phyloP scores from a whole-genome alignment of 2,113 vertebrate species.

The Panthera leo region DNA sequence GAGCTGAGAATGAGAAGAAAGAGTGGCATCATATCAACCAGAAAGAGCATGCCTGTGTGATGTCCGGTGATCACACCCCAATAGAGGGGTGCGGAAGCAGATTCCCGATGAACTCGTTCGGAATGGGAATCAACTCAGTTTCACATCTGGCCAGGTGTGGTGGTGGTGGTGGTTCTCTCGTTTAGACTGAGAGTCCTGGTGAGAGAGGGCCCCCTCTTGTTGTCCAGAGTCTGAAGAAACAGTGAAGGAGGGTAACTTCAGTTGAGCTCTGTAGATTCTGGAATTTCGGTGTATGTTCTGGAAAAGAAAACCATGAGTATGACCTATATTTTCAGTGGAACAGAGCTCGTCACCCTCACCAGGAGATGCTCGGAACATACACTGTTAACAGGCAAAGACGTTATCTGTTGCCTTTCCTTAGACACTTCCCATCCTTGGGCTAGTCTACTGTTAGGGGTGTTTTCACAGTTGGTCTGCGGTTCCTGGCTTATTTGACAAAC shows the following conservation, averaged over 20 bases:
- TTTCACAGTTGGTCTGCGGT: neutral
- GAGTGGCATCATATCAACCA: neutral
- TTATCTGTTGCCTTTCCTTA: neutral
- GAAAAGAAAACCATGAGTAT: neutral
- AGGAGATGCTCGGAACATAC: neutral
- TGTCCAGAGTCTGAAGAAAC: neutral
- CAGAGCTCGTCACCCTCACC: neutral
- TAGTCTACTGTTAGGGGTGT: neutral
- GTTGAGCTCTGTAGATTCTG: neutral
- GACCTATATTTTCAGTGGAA: neutral
- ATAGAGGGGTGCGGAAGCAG: neutral
- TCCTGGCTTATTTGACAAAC: neutral
- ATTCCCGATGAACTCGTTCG: neutral
- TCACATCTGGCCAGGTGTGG: neutral
- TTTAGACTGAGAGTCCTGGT: neutral
- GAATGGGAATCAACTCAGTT: neutral
- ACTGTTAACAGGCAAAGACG: neutral
- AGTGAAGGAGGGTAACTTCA: neutral
- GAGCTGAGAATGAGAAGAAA: neutral
- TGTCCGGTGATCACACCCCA: rapidly evolving
- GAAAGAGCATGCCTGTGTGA: neutral
- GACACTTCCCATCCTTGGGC: neutral
- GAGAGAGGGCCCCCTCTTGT: neutral
- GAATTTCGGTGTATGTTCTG: neutral
- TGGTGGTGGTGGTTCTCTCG: rapidly evolving